Percentiles rank a stretch among this genome's conserved stretches.
phyloP scores from a whole-genome alignment of 2,797 vertebrate species.

The Hozukius guyotensis region DNA sequence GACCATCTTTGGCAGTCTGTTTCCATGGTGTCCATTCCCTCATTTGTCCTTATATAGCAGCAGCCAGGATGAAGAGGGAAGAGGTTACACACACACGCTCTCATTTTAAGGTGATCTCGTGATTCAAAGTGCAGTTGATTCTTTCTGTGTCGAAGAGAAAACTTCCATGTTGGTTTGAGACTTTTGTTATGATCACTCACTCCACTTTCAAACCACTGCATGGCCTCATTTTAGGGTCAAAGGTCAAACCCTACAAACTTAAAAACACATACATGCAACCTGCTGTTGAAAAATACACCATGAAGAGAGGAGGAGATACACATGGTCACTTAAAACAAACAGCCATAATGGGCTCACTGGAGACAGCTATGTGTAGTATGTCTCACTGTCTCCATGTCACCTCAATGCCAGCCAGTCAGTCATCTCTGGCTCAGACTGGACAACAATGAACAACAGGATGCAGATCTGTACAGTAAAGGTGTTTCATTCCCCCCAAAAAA shows the following conservation, averaged over 20 bases:
- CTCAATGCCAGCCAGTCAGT: slow-evolving; percentile 58
- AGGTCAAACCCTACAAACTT: slow-evolving; percentile 33
- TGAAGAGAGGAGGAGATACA: background rate
- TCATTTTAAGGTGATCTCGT: background rate
- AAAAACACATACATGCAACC: slow-evolving; percentile 11
- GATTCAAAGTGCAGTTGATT: background rate
- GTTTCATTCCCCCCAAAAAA: background rate
- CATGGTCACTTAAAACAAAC: slow-evolving; percentile 52
- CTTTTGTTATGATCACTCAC: background rate
- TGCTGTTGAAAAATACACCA: background rate
- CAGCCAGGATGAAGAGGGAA: slow-evolving; percentile 9
- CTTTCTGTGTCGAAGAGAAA: background rate
- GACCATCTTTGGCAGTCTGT: slow-evolving; percentile 75
- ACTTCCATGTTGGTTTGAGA: background rate
- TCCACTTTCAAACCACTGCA: background rate
- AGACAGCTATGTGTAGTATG: slow-evolving; percentile 71
- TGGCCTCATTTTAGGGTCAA: slow-evolving; percentile 27
- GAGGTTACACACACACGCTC: background rate
- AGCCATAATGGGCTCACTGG: slow-evolving; percentile 21
- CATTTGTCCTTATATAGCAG: slow-evolving; percentile 75
- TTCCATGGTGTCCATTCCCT: slow-evolving; percentile 54
- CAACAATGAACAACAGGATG: slow-evolving; percentile 23
- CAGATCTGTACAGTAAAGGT: background rate
- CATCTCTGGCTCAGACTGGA: slow-evolving; percentile 16
- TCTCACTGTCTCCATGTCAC: slow-evolving; percentile 71